Base-by-base conservation (phyloP, 2,888 invertebrate genomes). In the Agriotes lineatus region DNA sequence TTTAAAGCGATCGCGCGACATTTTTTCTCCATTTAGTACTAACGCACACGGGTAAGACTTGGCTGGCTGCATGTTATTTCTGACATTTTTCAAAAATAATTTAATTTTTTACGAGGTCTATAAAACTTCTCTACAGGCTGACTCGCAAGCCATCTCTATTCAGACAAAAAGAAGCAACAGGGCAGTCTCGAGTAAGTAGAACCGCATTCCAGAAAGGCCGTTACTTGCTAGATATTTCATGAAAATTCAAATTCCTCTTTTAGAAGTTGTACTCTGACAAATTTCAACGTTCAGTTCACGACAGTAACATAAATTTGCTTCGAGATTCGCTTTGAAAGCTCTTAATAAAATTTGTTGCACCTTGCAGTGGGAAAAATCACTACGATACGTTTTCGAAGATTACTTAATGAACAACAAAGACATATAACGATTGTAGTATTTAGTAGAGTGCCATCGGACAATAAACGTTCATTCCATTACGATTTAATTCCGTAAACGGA, bases 131-230 rank as follows among this genome's bases (percentile, higher is more conserved):
- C 54, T 18, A 42, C 1, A 37, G 14, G 33, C 35, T 22, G 35
- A 33, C 19, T 14, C 33, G 35, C 39, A 57, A 42, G 59, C 50
- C 50, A 50, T 69, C 61, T 61, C 69, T 69, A 69, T 65, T 69
- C 60, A 66, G 54, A 65, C 48, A 64, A 69, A 69, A 69, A 69
- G 63, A 69, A 69, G 69, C 65, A 65, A 65, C 65, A 65, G 65
- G 59, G 61, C 65, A 65, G 63, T 63, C 61, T 61, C 56, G 44
- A 58, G 64, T 69, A 69, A 65, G 65, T 69, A 69, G 69, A 69
- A 69, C 69, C 69, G 65, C 69, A 69, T 69, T 69, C 69, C 69
- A 65, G 48, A 65, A 69, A 69, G 65, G 69, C 69, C 65, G 69
- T 69, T 69, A 69, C 69, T 65, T 65, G 65, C 61, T 69, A 69